A percentile compares a stretch with the other conserved stretches of the same genome.
Conservation (phyloP, 2,113 vertebrate genomes). For the Etheostoma cragini region DNA sequence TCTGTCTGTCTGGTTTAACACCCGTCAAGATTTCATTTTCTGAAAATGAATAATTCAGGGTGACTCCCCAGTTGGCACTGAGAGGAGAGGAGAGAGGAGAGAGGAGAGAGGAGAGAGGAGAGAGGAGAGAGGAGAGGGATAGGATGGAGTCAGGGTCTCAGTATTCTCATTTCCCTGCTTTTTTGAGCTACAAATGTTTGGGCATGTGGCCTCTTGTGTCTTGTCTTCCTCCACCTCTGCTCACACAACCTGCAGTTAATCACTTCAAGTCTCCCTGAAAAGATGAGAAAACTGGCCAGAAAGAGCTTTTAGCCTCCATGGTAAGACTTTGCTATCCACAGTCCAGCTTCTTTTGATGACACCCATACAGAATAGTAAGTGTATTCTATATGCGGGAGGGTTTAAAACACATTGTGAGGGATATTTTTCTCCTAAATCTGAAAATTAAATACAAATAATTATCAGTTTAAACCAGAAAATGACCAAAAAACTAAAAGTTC, state of each 20-base stretch:
- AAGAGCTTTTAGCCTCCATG: slow-evolving; percentile 14
- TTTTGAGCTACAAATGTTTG: slow-evolving; percentile 39
- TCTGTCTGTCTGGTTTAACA: slow-evolving; percentile 59
- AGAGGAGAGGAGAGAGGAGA: slow-evolving; percentile 5
- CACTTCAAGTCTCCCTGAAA: slow-evolving; percentile 51
- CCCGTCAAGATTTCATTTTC: slow-evolving; percentile 79
- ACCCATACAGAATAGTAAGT: neutral
- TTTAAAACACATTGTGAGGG: neutral
- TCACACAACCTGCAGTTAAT: slow-evolving; percentile 50
- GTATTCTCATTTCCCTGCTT: slow-evolving; percentile 19
- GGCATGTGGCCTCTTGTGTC: slow-evolving; percentile 44
- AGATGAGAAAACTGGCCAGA: slow-evolving; percentile 41
- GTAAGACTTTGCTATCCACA: slow-evolving; percentile 40
- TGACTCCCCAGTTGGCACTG: slow-evolving; percentile 41
- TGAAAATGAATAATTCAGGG: slow-evolving; percentile 82
- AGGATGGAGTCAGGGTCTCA: slow-evolving; percentile 15
- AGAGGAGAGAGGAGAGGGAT: neutral
- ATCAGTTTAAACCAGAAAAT: neutral
- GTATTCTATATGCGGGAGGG: too few species aligned
- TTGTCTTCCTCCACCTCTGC: slow-evolving; percentile 32
- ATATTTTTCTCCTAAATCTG: neutral
- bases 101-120: neutral
- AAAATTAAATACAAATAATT: neutral
- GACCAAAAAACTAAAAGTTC: neutral
- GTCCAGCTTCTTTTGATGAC: slow-evolving; percentile 17